Evolutionary conservation across 2,797 vertebrate species (phyloP), one percentile per base, ranked within the genome.

Genomic region (Characodon lateralis): DNA sequence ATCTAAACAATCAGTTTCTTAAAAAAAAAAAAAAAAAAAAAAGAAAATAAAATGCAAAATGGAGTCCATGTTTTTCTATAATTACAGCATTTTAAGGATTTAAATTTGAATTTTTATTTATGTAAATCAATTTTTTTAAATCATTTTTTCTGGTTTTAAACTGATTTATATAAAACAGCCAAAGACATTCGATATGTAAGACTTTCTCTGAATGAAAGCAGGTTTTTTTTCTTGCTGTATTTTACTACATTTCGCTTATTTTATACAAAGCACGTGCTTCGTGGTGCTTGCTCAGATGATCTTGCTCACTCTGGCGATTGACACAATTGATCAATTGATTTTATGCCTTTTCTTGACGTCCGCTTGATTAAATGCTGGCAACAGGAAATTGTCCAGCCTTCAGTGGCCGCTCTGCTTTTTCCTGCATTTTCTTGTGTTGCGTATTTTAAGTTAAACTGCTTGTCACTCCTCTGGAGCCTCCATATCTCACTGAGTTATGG

Each of bases 361-460:
- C 1, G 35, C 41, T 55, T 55, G 18, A 7, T 55, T 41, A 41
- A 39, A 22, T 39, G 3, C 63, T 22, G 9, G 35, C 16, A 66
- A 41, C 20, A 66, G 20, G 35, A 66, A 41, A 41, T 41, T 66
- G 63, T 66, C 63, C 63, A 79, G 80, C 82, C 83, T 75, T 63
- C 66, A 53, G 66, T 50, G 16, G 53, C 73, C 59, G 63, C 31
- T 77, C 71, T 7, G n/a, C 69, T 81, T 75, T 86, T 55, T 69
- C 78, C 56, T 65, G n/a, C 69, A 35, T 73, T 78, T 68, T 74
- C 68, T 72, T 8, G 26, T 78, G 78, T 80, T 74, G 73, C 79
- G 58, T 66, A 53, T 71, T 75, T 20, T 13, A 83, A 12, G 39
- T 5, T 73, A 12, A 66, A 70, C 31, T 26, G 18, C 26, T 51